Evolutionary conservation across 2,888 invertebrate species (phyloP).

Genomic region (Drosophila quinaria): DNA sequence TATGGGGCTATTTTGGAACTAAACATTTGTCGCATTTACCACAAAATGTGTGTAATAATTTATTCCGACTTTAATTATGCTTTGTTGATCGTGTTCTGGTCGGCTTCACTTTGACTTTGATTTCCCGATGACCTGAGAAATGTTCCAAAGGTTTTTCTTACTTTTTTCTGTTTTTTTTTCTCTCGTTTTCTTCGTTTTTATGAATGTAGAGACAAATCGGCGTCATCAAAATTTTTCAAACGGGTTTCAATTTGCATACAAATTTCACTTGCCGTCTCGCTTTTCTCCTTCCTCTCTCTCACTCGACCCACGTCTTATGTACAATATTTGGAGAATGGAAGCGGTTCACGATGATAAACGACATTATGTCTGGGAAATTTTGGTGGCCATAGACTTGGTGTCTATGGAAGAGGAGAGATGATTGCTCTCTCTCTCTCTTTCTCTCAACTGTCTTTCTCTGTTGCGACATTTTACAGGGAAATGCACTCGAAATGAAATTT

Average conservation of each 20-base stretch:
- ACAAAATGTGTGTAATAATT: constrained; percentile 77
- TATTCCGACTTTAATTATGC: constrained; percentile 77
- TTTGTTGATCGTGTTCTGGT: constrained; percentile 48
- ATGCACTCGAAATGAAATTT: constrained; percentile 37
- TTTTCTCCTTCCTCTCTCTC: constrained; percentile 2
- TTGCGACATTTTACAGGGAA: constrained; percentile 28
- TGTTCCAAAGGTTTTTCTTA: constrained; percentile 34
- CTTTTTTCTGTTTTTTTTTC: background rate
- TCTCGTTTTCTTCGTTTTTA: constrained; percentile 47
- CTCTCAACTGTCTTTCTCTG: background rate
- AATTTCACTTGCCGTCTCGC: constrained; percentile 64
- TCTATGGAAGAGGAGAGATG: constrained; percentile 33
- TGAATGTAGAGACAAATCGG: constrained; percentile 84
- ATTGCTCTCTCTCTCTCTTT: background rate
- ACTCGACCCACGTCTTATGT: constrained; percentile 19
- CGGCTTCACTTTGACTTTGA: constrained; percentile 52
- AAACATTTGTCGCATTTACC: constrained; percentile 62
- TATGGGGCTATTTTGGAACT: constrained; percentile 12
- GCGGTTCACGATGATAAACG: constrained; percentile 61
- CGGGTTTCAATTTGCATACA: constrained; percentile 74
- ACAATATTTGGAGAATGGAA: constrained; percentile 24
- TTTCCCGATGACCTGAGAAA: constrained; percentile 33
- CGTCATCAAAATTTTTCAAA: constrained; percentile 81
- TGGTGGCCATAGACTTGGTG: constrained; percentile 53
- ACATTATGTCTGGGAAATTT: constrained; percentile 40